Evolutionary conservation across 2,888 invertebrate genomes (phyloP), one percentile per base, ranked within the genome.

Genomic region (Eristalis tenax): DNA sequence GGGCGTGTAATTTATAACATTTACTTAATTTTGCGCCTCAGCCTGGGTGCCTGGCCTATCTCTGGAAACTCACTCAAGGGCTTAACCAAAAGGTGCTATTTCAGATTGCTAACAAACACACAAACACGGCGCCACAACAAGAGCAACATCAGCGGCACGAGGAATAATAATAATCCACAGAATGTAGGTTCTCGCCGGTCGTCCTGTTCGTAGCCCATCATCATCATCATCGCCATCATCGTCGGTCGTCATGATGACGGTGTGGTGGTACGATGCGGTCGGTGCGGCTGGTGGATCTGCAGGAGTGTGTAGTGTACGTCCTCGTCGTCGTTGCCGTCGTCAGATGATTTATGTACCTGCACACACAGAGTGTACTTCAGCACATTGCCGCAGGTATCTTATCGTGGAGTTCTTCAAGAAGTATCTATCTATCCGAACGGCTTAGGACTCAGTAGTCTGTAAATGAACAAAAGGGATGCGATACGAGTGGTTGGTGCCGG

Each of bases 271-370:
- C 32, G 28, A 28, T 28, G 28, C 28, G 32, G 32, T 32, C 10
- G 32, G 32, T 32, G 32, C 32, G 32, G 32, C 32, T 32, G 32
- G 8, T 32, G 32, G 32, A 32, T 32, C 32, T 65, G 22, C 57
- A 57, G 38, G 38, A 38, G 38, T 26, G 28, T 28, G 32, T 32
- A 50, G 66, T 18, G 69, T 50, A 50, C 40, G 26, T 69, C 68
- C 35, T 69, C 81, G 57, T 63, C 66, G 32, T 56, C 66, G 32
- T 80, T 74, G 43, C 63, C 77, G 50, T 76, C 38, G 75, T 80
- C 76, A 68, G 76, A 87, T 87, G 87, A 87, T 87, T 87, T 87
- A 87, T 87, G 87, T 87, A 83, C 83, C 83, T 87, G 87, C 79
- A 87, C 87, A 87, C 83, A 76, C 79, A 79, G 68, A 83, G 87